Percentiles rank a stretch among this genome's conserved stretches.
These are phyloP conservation scores for Drosophila melanosoma DNA, from an alignment of 2,888 invertebrate genomes.

Conservation along the genomic window DNA sequence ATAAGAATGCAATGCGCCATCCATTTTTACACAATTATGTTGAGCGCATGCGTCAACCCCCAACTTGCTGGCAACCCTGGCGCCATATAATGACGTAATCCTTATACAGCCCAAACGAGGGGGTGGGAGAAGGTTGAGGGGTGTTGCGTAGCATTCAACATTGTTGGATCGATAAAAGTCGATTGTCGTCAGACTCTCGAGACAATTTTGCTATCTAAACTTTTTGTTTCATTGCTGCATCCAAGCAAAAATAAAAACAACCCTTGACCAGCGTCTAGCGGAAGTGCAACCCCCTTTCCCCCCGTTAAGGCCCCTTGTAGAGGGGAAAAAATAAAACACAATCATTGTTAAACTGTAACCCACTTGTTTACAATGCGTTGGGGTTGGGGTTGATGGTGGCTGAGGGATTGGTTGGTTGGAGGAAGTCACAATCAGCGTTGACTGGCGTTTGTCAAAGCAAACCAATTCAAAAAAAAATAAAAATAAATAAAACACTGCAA, in stretches of 20 bases:
- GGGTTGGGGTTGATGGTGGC: neutral
- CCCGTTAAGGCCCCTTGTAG: neutral
- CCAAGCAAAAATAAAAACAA: constrained; percentile 22
- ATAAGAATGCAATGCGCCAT: constrained; percentile 60
- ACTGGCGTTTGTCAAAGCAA: constrained; percentile 67
- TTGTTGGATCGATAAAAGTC: constrained; percentile 77
- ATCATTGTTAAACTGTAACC: constrained; percentile 31
- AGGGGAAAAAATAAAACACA: constrained; percentile 7
- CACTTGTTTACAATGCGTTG: constrained; percentile 25
- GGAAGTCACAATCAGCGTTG: constrained; percentile 58
- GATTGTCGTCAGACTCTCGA: constrained; percentile 15
- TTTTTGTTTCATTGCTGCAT: constrained; percentile 30
- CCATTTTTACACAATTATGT: constrained; percentile 12
- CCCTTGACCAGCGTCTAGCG: constrained; percentile 55
- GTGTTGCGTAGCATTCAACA: constrained; percentile 4
- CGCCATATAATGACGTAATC: constrained; percentile 76
- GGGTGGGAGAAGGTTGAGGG: neutral
- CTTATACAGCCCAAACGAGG: constrained; percentile 36
- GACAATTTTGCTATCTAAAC: constrained; percentile 23
- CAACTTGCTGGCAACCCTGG: constrained; percentile 57
- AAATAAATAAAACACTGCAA: constrained; percentile 22
- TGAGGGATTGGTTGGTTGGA: neutral
- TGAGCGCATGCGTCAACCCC: constrained; percentile 61
- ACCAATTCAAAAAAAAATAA: constrained; percentile 42
- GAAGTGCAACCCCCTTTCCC: constrained; percentile 24